Evolutionary conservation across 2,113 vertebrate genomes (phyloP).

Genomic region (Psettodes erumei): DNA sequence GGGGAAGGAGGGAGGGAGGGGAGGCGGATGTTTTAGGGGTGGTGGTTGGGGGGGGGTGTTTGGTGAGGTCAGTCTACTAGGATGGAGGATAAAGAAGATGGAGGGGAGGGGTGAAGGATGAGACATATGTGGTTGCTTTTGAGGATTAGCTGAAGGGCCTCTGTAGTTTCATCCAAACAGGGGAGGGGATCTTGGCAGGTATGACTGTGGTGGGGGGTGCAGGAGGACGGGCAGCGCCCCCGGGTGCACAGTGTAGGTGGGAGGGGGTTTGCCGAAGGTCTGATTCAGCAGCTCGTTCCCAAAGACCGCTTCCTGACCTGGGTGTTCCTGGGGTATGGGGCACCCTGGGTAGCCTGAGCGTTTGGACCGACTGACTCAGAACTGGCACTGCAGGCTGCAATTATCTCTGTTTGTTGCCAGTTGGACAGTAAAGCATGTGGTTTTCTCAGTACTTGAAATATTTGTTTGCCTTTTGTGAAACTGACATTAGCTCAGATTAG

Average conservation of each 20-base stretch:
- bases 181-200: conserved; percentile 43
- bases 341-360: conserved; percentile 1
- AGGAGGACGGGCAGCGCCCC: conserved; percentile 36
- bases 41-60: background rate
- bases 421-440: conserved; percentile 12
- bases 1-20: conserved; percentile 8
- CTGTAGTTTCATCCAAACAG: conserved; percentile 41
- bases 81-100: conserved; percentile 9
- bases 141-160: conserved; percentile 48
- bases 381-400: conserved; percentile 18
- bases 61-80: conserved; percentile 41
- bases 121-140: conserved; percentile 61
- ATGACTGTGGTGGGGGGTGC: conserved; percentile 26
- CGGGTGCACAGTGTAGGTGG: background rate
- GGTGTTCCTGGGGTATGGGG: conserved; percentile 42
- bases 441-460: background rate
- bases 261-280: conserved; percentile 44
- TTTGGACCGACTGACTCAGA: conserved; percentile 26
- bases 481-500: background rate
- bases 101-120: conserved; percentile 40
- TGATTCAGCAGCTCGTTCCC: conserved; percentile 76
- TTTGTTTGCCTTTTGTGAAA: background rate
- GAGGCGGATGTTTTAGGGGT: conserved; percentile 10
- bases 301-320: conserved; percentile 70
- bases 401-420: conserved; percentile 37